Base-by-base conservation (phyloP, 1,140 invertebrate species). In the Drosophila oshimai region DNA sequence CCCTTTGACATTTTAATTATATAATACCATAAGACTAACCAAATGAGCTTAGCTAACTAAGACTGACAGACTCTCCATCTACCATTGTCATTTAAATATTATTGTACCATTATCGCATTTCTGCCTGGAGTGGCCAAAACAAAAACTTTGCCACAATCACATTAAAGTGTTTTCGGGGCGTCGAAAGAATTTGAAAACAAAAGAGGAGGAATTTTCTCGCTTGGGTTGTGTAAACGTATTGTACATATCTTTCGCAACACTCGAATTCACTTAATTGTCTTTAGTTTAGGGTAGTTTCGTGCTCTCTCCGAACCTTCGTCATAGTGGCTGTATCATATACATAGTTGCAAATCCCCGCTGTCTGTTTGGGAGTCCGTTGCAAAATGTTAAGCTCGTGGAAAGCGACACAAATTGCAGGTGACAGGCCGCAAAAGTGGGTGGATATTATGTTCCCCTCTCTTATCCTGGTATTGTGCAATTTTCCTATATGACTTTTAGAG, bases 401-500 rank as follows among this genome's bases (percentile, higher is more conserved):
- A 65, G 60, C 62, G 44, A 67, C 62, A 65, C 62, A 67, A 67
- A 67, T 67, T 67, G 62, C 62, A 67, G 62, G 62, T 67, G 62
- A 44, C 62, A 67, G 46, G 39, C 62, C 60, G 42, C 44, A 67
- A 65, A 46, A 57, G 42, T 57, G 53, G 42, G 53, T 28, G 53
- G 18, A 45, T 41, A 36, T 20, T 24, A 13, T 61, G 34, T 42
- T 50, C 46, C 53, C 28, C 13, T 33, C 34, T 49, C n/a, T 29
- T 26, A 36, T 9, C 22, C 47, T 26, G 54, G 28, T 31, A 57
- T 31, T 58, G 53, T 57, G 53, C 58, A 42, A 61, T 64, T 62
- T 65, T 28, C 44, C 24, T 36, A 12, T 64, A 64, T 65, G 33
- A 47, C 44, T 67, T 65, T 47, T 28, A 13, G 33, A 67, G 60